These are phyloP conservation scores for Temnothorax longispinosus DNA, from an alignment of 1,140 invertebrate species.

Conservation along the genomic window DNA sequence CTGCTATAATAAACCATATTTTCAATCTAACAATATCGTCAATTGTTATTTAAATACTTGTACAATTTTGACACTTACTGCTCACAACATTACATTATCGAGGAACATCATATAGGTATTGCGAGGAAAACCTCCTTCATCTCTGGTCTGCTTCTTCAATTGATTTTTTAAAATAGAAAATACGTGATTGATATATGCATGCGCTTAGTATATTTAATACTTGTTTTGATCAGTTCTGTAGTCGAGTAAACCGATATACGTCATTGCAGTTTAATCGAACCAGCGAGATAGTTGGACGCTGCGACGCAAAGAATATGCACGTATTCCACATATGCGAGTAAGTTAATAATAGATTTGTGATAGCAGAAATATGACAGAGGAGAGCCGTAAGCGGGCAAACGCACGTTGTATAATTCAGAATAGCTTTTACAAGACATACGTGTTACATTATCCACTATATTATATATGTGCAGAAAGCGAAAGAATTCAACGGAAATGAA, in stretches of 20 bases:
- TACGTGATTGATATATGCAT: background rate
- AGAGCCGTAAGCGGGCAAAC: background rate
- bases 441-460: background rate
- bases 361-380: constrained; percentile 1
- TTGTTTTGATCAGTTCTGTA: background rate
- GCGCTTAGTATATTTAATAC: constrained; percentile 63
- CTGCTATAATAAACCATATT: background rate
- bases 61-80: background rate
- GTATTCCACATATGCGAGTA: background rate
- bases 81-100: background rate
- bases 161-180: constrained; percentile 6
- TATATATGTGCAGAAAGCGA: background rate
- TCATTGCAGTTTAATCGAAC: constrained; percentile 59
- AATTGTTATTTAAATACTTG: background rate
- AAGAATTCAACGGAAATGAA: background rate
- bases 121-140: background rate
- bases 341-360: constrained; percentile 51
- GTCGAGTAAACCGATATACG: constrained; percentile 23
- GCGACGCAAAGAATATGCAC: constrained; percentile 38
- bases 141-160: background rate
- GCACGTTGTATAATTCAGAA: background rate
- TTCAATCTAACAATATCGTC: background rate
- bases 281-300: background rate
- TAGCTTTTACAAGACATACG: background rate
- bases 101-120: background rate